These are phyloP conservation scores for Momotus momota DNA, from an alignment of 2,797 vertebrate genomes.

Conservation along the genomic window DNA sequence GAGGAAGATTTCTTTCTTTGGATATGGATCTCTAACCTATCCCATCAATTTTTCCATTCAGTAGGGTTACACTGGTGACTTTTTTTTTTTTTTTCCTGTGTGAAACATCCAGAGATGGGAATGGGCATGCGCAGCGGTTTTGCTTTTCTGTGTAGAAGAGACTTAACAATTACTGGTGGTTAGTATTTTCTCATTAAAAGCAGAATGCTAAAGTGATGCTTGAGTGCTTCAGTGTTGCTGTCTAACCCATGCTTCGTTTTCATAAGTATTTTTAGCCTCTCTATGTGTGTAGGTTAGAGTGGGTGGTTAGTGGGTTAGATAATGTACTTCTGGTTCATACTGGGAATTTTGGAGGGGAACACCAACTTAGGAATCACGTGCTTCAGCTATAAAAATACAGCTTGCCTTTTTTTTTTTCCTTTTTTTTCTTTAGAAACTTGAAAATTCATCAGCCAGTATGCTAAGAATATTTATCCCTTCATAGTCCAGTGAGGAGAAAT, in stretches of 20 bases:
- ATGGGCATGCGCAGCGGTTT: background rate
- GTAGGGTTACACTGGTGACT: background rate
- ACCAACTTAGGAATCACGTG: background rate
- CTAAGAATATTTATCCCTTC: background rate
- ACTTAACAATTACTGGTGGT: background rate
- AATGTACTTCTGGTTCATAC: too few species aligned
- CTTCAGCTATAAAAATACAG: background rate
- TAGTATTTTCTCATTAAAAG: background rate
- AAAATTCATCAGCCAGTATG: background rate
- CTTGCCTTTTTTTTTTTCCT: background rate
- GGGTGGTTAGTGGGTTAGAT: background rate
- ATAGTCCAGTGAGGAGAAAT: background rate
- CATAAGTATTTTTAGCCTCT: background rate
- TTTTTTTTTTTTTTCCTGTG: background rate
- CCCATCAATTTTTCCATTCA: background rate
- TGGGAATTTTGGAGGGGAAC: too few species aligned
- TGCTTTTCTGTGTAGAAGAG: background rate
- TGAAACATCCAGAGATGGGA: background rate
- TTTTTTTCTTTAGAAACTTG: background rate
- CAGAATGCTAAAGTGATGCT: background rate
- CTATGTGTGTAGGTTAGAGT: background rate
- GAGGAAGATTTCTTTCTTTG: background rate
- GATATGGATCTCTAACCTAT: background rate
- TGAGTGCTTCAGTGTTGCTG: background rate
- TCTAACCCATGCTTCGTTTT: constrained; percentile 18